phyloP scores from a whole-genome alignment of 2,888 invertebrate genomes.

The Caenorhabditis japonica region DNA sequence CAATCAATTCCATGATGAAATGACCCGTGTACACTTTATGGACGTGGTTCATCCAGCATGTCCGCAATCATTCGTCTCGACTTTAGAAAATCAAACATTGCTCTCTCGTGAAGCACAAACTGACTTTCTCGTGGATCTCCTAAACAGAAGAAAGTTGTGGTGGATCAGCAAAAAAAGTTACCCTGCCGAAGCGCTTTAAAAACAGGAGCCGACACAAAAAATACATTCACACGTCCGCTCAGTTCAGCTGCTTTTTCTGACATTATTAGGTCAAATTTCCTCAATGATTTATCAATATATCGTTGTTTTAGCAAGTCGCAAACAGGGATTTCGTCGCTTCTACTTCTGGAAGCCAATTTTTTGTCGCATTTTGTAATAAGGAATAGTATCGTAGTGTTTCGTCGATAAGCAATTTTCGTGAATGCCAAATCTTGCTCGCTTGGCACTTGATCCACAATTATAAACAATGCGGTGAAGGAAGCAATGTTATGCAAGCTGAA shows the following conservation, averaged over 20 bases:
- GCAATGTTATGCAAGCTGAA: constrained; percentile 60
- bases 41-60: constrained; percentile 61
- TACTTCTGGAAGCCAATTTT: constrained; percentile 55
- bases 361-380: constrained; percentile 63
- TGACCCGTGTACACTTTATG: constrained; percentile 57
- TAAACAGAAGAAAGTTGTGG: constrained; percentile 5
- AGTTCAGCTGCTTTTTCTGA: constrained; percentile 59
- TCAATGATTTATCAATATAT: constrained; percentile 64
- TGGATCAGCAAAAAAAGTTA: not conserved
- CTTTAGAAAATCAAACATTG: constrained; percentile 68
- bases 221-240: constrained; percentile 62
- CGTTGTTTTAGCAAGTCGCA: constrained; percentile 66
- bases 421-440: constrained; percentile 65
- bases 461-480: constrained; percentile 65
- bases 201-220: constrained; percentile 68
- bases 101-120: constrained; percentile 66
- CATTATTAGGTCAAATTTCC: constrained; percentile 59
- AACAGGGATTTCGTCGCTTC: constrained; percentile 68
- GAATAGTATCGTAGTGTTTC: constrained; percentile 58
- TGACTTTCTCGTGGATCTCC: constrained; percentile 54
- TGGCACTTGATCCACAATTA: constrained; percentile 61
- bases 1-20: constrained; percentile 60
- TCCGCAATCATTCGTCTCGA: constrained; percentile 64
- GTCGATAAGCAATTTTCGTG: constrained; percentile 60
- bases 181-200: constrained; percentile 63